Percentiles rank a stretch among this genome's conserved stretches.
Conservation (phyloP, 2,888 invertebrate species). For the Catocala nupta region DNA sequence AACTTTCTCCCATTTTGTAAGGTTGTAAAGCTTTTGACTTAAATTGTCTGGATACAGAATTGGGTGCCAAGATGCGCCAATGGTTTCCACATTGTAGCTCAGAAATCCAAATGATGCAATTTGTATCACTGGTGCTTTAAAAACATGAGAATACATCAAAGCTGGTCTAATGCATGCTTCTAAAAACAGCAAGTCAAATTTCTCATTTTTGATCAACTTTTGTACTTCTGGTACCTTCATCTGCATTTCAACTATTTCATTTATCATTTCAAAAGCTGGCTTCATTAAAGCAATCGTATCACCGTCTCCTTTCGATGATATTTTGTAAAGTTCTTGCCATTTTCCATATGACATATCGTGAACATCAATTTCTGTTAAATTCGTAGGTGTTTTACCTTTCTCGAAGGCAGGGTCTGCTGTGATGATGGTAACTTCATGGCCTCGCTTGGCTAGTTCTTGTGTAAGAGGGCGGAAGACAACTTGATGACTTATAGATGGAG, state of each 20-base stretch:
- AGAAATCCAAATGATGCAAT: slow-evolving; percentile 56
- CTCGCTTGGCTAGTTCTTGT: slow-evolving; percentile 62
- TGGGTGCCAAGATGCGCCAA: slow-evolving; percentile 57
- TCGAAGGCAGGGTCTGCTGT: slow-evolving; percentile 62
- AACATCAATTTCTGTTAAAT: slow-evolving; percentile 67
- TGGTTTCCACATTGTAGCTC: slow-evolving; percentile 31
- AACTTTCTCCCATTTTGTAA: slow-evolving; percentile 58
- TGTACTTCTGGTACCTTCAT: slow-evolving; percentile 39
- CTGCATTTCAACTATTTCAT: slow-evolving; percentile 27
- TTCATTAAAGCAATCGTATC: slow-evolving; percentile 16
- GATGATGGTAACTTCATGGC: slow-evolving; percentile 68
- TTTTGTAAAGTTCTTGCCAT: slow-evolving; percentile 37
- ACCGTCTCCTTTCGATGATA: slow-evolving; percentile 3
- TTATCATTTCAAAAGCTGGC: slow-evolving; percentile 4
- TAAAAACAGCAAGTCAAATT: slow-evolving; percentile 57
- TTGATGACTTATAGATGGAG: slow-evolving; percentile 71
- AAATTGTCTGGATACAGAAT: slow-evolving; percentile 52
- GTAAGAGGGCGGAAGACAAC: slow-evolving; percentile 62
- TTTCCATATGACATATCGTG: slow-evolving; percentile 54
- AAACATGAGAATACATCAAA: slow-evolving; percentile 41
- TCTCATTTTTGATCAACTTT: slow-evolving; percentile 43
- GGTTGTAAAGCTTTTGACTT: slow-evolving; percentile 46
- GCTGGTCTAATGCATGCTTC: slow-evolving; percentile 48
- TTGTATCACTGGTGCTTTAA: slow-evolving; percentile 54
- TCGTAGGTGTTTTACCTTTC: slow-evolving; percentile 42